Conservation (phyloP, 1,140 invertebrate species). For the Ceratina japonica region DNA sequence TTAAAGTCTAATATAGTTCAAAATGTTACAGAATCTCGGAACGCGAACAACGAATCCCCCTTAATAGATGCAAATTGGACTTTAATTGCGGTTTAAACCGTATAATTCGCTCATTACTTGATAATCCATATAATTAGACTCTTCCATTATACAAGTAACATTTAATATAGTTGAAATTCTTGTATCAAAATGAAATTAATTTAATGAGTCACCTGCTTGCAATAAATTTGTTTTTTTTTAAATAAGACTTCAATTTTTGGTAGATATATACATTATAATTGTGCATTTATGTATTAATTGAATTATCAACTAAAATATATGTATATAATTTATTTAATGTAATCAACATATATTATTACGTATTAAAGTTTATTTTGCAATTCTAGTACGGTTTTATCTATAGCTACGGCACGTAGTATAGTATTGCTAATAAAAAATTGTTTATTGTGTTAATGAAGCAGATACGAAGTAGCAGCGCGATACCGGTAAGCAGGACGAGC, state of each 20-base stretch:
- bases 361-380: no score
- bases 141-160: not conserved
- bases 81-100: constrained; percentile 26
- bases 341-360: no score
- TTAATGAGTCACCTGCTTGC: no score
- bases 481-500: constrained; percentile 68
- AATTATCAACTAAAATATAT: no score
- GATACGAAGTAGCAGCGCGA: constrained; percentile 65
- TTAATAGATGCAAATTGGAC: constrained; percentile 13
- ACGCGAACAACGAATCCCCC: constrained; percentile 7
- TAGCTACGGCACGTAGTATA: no score
- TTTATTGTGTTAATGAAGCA: constrained; percentile 22
- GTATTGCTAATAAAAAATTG: no score
- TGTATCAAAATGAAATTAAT: not conserved
- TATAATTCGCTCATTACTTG: constrained; percentile 10
- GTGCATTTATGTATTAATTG: no score
- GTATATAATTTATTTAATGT: no score
- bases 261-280: no score
- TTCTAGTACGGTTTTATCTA: no score
- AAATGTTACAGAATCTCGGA: constrained; percentile 22
- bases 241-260: no score
- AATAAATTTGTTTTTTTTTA: no score
- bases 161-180: constrained; percentile 1
- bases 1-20: constrained; percentile 24
- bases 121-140: not conserved